Base-by-base conservation (phyloP, 2,888 invertebrate genomes). In the Tipula lateralis region DNA sequence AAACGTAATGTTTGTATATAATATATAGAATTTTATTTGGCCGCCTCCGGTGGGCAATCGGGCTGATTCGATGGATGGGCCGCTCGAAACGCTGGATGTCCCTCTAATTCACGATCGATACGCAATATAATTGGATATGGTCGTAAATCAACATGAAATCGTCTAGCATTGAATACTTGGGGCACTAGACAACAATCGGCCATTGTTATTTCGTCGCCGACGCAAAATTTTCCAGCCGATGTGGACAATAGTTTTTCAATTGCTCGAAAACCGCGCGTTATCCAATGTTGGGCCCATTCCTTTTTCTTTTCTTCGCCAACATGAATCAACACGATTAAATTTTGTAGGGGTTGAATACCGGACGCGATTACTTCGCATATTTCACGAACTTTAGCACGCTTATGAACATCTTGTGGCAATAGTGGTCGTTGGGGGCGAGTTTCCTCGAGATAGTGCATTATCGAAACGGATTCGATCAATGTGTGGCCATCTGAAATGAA, bases 321-420 rank as follows among this genome's bases (percentile, higher is more conserved):
- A 87, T 96, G 94, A 87, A 96, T 95, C 12, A 98, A 91, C 3
- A 98, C 97, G 86, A 94, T 93, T 81, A 97, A 91, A 91, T 99
- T 99, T 91, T 99, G 99, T 50, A 99, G 91, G 0, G 99, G 99
- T 90, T 99, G 99, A 87, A 99, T 98, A 80, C 98, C 98, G 29
- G 97, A 95, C 29, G 96, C 94, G 88, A 99, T 97, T 2, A 96
- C 94, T 91, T 98, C 97, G 89, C 96, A 96, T 86, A 99, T 94
- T 90, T 97, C 97, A 85, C 98, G 93, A 85, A 97, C 98, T 92
- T 97, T 96, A 9, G 97, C 97, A 88, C 97, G 92, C 89, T 96
- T 95, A 84, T 94, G 93, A 85, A 96, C 94, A 90, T 98, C 97
- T 87, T 95, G 95, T 0, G 99, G 99, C 91, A 98, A 92, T 5